Percentiles rank a stretch among this genome's conserved stretches.
Evolutionary conservation across 92 coral and sea anemone species (phyloP).

Genomic region (Diadumene lineata): DNA sequence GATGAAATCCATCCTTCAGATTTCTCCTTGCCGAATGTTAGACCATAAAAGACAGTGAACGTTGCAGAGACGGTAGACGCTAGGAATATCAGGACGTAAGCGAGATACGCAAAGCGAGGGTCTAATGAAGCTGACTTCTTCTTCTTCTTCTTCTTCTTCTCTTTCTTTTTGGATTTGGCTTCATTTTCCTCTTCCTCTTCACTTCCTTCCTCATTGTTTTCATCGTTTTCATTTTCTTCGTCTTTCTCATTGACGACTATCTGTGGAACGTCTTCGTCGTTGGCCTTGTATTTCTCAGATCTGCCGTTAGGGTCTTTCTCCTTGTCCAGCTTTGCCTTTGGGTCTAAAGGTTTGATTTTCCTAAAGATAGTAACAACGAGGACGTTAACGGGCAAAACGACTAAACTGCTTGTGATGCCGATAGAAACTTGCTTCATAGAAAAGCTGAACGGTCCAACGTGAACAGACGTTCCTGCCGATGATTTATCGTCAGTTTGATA

Average conservation of each 20-base stretch:
- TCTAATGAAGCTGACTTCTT: conserved; percentile 73
- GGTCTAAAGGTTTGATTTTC: conserved; percentile 72
- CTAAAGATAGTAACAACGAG: conserved; percentile 88
- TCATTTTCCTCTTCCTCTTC: conserved; percentile 43
- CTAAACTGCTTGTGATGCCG: conserved; percentile 90
- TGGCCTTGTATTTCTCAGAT: conserved; percentile 61
- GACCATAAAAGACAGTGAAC: conserved; percentile 88
- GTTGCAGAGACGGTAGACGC: conserved; percentile 85
- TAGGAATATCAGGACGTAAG: conserved; percentile 73
- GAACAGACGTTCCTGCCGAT: conserved; percentile 80
- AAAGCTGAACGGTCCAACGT: conserved; percentile 89
- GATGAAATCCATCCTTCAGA: conserved; percentile 93
- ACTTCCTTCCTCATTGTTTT: conserved; percentile 50
- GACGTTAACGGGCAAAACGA: conserved; percentile 86
- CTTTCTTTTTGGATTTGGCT: conserved; percentile 27
- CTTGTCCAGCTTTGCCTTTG: conserved; percentile 35
- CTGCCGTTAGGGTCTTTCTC: conserved; percentile 69
- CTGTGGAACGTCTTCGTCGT: conserved; percentile 21
- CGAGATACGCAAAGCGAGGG: conserved; percentile 73
- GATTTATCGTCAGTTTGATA: conserved; percentile 85
- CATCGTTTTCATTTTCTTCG: conserved; percentile 13
- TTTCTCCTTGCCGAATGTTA: conserved; percentile 93
- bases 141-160: conserved; percentile 50
- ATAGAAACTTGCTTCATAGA: conserved; percentile 90
- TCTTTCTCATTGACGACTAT: conserved; percentile 29